Percentiles rank a stretch among this genome's conserved stretches.
Evolutionary conservation across 2,113 vertebrate species (phyloP).

Genomic region (Ciconia maguari): DNA sequence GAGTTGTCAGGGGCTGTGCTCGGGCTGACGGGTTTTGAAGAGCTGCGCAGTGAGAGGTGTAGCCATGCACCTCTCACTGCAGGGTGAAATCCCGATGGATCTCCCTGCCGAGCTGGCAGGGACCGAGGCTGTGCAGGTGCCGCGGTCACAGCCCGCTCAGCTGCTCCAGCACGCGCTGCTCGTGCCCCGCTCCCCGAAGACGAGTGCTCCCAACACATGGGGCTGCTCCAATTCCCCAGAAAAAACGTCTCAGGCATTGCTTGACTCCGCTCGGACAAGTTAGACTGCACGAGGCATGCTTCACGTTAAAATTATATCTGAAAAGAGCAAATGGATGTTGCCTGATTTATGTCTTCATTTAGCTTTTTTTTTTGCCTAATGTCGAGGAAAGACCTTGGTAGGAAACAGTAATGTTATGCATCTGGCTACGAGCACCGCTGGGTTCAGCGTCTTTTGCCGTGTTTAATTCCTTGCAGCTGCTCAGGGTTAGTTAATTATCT

Average conservation of each 20-base stretch:
- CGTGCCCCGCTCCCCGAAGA: background rate
- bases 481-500: background rate
- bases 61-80: background rate
- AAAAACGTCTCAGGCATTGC: background rate
- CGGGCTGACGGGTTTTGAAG: background rate
- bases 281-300: background rate
- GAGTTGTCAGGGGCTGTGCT: background rate
- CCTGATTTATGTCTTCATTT: background rate
- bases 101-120: background rate
- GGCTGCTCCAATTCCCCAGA: background rate
- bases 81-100: background rate
- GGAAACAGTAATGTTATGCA: background rate
- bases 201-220: background rate
- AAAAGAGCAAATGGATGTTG: background rate
- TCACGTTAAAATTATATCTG: background rate
- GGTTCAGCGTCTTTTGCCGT: background rate
- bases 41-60: background rate
- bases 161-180: background rate
- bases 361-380: background rate
- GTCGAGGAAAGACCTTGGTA: background rate
- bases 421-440: background rate
- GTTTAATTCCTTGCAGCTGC: slow-evolving; percentile 24
- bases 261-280: fast-evolving
- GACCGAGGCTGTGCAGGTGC: background rate
- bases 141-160: background rate